A percentile compares a stretch with the other conserved stretches of the same genome.
These are phyloP conservation scores for Dynastes hyllus DNA, from an alignment of 2,888 invertebrate species.

Conservation along the genomic window DNA sequence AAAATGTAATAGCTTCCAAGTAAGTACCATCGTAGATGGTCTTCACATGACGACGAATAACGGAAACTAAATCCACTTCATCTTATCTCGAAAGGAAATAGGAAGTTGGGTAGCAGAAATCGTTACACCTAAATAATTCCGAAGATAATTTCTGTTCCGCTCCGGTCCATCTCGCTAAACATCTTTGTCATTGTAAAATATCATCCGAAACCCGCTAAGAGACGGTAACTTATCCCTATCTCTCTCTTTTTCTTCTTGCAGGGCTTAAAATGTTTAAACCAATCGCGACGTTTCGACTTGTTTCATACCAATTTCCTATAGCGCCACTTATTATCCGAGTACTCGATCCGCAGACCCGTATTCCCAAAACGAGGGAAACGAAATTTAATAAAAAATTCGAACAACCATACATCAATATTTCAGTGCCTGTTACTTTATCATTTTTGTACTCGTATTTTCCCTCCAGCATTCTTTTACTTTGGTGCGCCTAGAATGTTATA, in stretches of 20 bases:
- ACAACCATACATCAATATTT: constrained; percentile 19
- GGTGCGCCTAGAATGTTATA: too few relatives aligned
- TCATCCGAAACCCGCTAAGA: not conserved
- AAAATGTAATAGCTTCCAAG: too few relatives aligned
- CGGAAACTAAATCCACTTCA: too few relatives aligned
- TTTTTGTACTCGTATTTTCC: not conserved
- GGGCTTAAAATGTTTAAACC: not conserved
- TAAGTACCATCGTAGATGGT: too few relatives aligned
- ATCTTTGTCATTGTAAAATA: constrained; percentile 11
- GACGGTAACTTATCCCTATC: not conserved
- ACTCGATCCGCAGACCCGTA: not conserved
- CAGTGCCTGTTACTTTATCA: constrained; percentile 1
- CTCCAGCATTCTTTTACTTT: not conserved
- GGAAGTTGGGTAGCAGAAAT: not conserved
- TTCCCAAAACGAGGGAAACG: not conserved
- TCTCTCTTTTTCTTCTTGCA: not conserved
- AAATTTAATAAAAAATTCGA: constrained; percentile 17
- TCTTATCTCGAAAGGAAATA: too few relatives aligned
- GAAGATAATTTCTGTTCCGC: not conserved
- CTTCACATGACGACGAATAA: too few relatives aligned
- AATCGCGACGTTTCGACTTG: constrained; percentile 11
- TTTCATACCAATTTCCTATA: constrained; percentile 4
- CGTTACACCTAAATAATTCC: not conserved
- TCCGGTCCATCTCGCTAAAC: not conserved
- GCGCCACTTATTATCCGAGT: constrained; percentile 3